Evolutionary conservation across 1,140 invertebrate genomes (phyloP).

Genomic region (Ceratoteleas bidentatus): DNA sequence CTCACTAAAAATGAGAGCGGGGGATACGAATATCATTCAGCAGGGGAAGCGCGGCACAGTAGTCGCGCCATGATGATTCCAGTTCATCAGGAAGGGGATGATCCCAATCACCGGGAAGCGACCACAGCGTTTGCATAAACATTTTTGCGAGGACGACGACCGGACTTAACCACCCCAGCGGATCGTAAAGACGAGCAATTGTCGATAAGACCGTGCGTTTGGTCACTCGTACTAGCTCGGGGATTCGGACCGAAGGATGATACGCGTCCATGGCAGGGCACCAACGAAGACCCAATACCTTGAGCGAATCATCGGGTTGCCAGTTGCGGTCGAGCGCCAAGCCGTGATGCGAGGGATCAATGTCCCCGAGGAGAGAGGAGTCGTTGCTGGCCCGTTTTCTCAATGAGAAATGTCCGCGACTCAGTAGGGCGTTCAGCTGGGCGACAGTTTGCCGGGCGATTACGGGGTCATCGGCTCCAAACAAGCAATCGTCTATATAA

Average conservation of each 20-base stretch:
- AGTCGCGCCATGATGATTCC: background rate
- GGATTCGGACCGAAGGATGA: background rate
- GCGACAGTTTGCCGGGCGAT: too few species aligned
- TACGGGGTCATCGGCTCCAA: too few species aligned
- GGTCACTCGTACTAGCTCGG: background rate
- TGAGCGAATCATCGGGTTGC: background rate
- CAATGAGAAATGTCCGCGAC: background rate
- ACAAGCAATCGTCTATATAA: constrained; percentile 16
- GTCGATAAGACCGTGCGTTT: constrained; percentile 20
- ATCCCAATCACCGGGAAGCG: background rate
- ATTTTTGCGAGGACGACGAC: constrained; percentile 24
- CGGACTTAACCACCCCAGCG: constrained; percentile 16
- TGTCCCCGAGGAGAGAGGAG: background rate
- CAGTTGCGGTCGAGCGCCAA: too few species aligned
- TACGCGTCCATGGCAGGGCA: background rate
- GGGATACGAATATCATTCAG: background rate
- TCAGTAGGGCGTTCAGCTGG: too few species aligned
- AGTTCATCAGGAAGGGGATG: background rate
- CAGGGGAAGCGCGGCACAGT: background rate
- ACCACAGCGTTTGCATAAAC: constrained; percentile 2
- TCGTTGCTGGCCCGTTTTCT: constrained; percentile 14
- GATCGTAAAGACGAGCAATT: constrained; percentile 32
- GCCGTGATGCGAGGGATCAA: too few species aligned
- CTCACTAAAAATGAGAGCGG: background rate
- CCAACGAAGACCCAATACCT: background rate